Conservation (phyloP, 2,888 invertebrate genomes). For the Trissonchulus sp. region DNA sequence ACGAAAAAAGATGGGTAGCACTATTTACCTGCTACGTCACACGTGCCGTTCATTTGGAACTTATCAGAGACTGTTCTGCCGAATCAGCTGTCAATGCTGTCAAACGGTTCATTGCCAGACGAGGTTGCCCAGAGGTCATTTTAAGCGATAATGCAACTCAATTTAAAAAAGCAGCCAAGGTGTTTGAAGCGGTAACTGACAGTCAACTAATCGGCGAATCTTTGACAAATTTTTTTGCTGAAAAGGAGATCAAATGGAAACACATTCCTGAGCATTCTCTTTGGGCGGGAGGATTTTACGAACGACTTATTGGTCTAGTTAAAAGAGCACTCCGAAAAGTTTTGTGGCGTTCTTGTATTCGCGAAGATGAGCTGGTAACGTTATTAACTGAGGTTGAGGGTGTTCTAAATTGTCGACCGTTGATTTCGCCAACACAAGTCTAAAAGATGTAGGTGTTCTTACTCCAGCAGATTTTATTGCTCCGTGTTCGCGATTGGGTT, state of each 20-base stretch:
- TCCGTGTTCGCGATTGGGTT: too few relatives aligned
- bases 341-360: too few relatives aligned
- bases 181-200: too few relatives aligned
- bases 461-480: too few relatives aligned
- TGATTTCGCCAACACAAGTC: too few relatives aligned
- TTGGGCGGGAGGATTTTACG: constrained; percentile 56
- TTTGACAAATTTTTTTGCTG: constrained; percentile 31
- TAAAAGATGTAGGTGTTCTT: too few relatives aligned
- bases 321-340: too few relatives aligned
- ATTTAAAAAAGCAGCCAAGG: constrained; percentile 50
- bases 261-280: constrained; percentile 53
- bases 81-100: constrained; percentile 46
- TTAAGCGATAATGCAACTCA: constrained; percentile 53
- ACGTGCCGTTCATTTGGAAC: constrained; percentile 51
- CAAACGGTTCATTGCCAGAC: constrained; percentile 47
- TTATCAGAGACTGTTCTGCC: constrained; percentile 44
- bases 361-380: too few relatives aligned
- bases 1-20: constrained; percentile 47
- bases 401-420: too few relatives aligned
- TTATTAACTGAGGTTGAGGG: too few relatives aligned
- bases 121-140: constrained; percentile 46
- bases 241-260: constrained; percentile 40
- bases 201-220: too few relatives aligned
- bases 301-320: too few relatives aligned
- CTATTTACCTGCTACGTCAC: constrained; percentile 53